Evolutionary conservation across 2,113 vertebrate genomes (phyloP), one percentile per base, ranked within the genome.

Genomic region (Hiodon alosoides): DNA sequence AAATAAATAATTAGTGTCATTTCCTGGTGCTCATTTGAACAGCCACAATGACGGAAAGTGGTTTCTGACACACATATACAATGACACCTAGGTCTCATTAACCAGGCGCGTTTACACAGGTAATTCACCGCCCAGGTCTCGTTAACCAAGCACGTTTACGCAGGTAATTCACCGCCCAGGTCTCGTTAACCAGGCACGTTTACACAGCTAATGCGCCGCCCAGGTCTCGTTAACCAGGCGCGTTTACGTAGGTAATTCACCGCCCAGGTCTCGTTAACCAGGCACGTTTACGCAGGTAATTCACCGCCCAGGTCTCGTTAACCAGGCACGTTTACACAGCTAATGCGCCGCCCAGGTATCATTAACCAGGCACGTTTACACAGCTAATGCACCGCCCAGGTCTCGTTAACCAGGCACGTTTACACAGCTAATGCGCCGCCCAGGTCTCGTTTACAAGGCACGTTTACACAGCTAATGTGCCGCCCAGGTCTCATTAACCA

Each of bases 1-100:
- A 85, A 93, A 92, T 90, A 91, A 89, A 88, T 90, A 89, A 91
- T 89, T 83, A 91, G 91, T 89, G 89, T 87, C 92, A 92, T 92
- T 88, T 83, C 84, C 85, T 54, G 89, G 90, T 90, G 91, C 90
- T 91, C 89, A 91, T 72, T 86, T 52, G 87, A 85, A 81, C 78
- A 81, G 83, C 79, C 69, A 72, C 79, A 89, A 82, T 74, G 81
- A 81, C 81, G 67, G 88, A 31, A 31, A 31, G 31, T 31, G 31
- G 31, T 31, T 31, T 31, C 31, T 31, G 31, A 31, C 31, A 31
- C 31, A 31, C 31, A 31, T 31, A 31, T 31, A 31, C 31, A 31
- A 31, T 31, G 31, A 31, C 31, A 31, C 31, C 31, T 2, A 31
- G 31, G 31, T 31, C 31, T 31, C 31, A 2, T 31, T 31, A 31